Conservation (phyloP, 2,113 vertebrate genomes). For the Melospiza melodia region DNA sequence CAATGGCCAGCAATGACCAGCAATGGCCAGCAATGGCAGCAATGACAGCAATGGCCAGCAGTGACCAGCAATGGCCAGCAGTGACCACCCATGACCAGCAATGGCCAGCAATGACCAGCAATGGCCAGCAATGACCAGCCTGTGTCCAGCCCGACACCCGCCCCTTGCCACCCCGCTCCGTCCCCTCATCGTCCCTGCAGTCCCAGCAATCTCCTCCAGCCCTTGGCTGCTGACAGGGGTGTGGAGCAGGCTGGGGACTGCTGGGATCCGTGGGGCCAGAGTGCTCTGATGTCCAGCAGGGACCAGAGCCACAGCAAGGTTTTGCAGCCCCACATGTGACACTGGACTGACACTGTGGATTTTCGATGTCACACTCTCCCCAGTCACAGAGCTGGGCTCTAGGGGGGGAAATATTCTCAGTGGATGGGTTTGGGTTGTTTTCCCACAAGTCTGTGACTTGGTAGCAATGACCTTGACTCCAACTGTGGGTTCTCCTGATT, state of each 20-base stretch:
- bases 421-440: neutral
- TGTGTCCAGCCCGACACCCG: fast-evolving
- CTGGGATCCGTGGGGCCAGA: neutral
- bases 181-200: neutral
- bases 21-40: no score
- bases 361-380: neutral
- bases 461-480: neutral
- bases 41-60: no score
- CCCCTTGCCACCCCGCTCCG: fast-evolving
- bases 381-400: neutral
- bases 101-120: no score
- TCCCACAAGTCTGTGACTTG: neutral
- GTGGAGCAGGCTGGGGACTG: neutral
- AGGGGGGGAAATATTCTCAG: neutral
- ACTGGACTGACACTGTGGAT: neutral
- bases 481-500: neutral
- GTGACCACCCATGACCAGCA: no score
- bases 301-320: neutral
- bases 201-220: neutral
- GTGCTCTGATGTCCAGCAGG: fast-evolving
- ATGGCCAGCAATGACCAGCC: no score
- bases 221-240: fast-evolving
- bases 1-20: no score
- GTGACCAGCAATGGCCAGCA: no score
- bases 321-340: neutral